Base-by-base conservation (phyloP, 2,888 invertebrate species). In the Chalcis sispes region DNA sequence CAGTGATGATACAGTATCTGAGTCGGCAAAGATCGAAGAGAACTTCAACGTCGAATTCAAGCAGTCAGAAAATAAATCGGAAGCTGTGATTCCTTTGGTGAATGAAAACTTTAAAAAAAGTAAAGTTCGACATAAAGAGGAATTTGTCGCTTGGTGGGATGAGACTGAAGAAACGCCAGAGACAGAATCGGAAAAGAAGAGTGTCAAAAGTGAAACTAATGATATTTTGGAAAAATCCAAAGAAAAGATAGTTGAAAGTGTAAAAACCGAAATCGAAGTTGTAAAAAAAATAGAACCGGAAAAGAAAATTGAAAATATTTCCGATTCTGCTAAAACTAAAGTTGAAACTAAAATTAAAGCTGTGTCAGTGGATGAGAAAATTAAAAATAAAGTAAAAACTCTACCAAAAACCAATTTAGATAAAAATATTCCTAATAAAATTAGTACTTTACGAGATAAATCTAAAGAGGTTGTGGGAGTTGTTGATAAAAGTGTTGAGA, bases 121-220 rank as follows among this genome's bases (percentile, higher is more conserved):
- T 4, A 23, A 23, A 13, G 27, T 20, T 50, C 20, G 18, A 2
- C 7, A 32, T 8, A 56, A 15, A 5, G 71, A 74, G 25, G 74
- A 71, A 15, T 74, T 77, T 2, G 64, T 72, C 1, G 32, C 73
- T 1, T 77, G 77, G 77, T 74, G 74, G 77, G 77, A 77, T 20
- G 75, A 75, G 18, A 54, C 29, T 20, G 32, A 54, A 2, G 62
- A 69, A 36, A 3, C 29, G 5, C 29, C 32, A 23, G 2, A 10
- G 20, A 18, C 10, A 61, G 18, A 25, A 10, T 2, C n/a, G 42
- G 54, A 42, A 7, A 18, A 42, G 0, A 25, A 25, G 20, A 18
- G 0, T 8, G n/a, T 23, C 25, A 29, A 56, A 46, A 52, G 2
- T 20, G 18, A 56, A 27, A 48, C 13, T 46, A 20, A 23, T 20